phyloP scores from a whole-genome alignment of 2,113 vertebrate genomes.

The Sitta europaea region DNA sequence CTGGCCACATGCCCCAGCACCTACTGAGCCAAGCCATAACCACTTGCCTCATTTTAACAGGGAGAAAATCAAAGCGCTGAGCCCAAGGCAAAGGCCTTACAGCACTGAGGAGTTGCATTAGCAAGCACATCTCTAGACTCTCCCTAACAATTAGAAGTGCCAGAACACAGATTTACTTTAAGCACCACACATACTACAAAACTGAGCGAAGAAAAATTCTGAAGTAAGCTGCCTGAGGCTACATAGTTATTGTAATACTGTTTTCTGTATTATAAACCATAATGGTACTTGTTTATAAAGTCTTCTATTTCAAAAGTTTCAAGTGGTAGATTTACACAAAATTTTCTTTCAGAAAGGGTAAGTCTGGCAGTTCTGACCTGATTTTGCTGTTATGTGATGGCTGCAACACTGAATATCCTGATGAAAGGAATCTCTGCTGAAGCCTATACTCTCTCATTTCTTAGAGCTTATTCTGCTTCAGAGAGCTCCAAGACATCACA shows the following conservation, averaged over 20 bases:
- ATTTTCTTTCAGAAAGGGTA: background rate
- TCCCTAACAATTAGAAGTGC: background rate
- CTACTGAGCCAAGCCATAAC: background rate
- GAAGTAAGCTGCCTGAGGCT: background rate
- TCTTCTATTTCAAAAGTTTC: background rate
- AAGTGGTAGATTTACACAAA: background rate
- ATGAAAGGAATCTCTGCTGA: conserved; percentile 20
- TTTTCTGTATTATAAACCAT: background rate
- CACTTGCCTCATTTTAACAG: background rate
- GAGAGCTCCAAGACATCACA: background rate
- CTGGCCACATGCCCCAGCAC: background rate
- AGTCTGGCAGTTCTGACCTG: conserved; percentile 29
- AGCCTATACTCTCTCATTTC: background rate
- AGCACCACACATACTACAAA: background rate
- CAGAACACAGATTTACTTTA: background rate
- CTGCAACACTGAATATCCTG: background rate
- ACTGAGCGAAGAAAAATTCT: background rate
- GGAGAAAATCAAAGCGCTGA: background rate
- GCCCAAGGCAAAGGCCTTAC: background rate
- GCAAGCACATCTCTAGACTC: background rate
- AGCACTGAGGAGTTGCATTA: background rate
- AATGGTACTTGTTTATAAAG: background rate
- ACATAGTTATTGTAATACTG: background rate
- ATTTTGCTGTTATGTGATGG: background rate
- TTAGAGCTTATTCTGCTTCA: conserved; percentile 18